Base-by-base conservation (phyloP, 2,113 vertebrate genomes). In the Turnix velox region DNA sequence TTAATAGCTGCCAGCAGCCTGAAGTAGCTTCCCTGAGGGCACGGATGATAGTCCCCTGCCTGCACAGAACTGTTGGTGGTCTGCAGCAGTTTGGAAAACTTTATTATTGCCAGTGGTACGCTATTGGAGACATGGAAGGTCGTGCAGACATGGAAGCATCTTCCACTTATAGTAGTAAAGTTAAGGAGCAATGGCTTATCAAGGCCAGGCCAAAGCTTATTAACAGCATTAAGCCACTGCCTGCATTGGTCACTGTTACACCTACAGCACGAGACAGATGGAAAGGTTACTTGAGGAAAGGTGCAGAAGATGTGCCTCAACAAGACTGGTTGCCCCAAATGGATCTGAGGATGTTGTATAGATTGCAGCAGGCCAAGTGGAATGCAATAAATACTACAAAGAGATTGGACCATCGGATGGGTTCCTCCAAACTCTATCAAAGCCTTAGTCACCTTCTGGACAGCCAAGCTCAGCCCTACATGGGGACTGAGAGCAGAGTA, bases 401-500 rank as follows among this genome's bases (percentile, higher is more conserved):
- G 30, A 89, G 48, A 63, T 28, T 1, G 4, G 57, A 67, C 12
- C 23, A 30, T 16, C 4, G 1, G 31, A 54, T 6, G 13, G n/a
- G 37, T 66, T 91, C 8, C 37, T 23, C 22, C 11, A 43, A 31
- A 8, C 42, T 43, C 0, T 0, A 11, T 28, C 68, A 90, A 74
- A 74, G 39, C 83, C 65, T 18, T 7, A 18, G 73, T 25, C 52
- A 71, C 18, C 65, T 54, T 77, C 58, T 35, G 28, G 20, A 28
- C 54, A 54, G 66, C 28, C 8, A 43, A 57, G 57, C 63, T 69
- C 74, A 82, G 72, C 16, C 16, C 35, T 63, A 6, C 58, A 27
- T 6, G 3, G 30, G 25, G 35, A 69, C n/a, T 6, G 10, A 0
- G 0, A 63, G 30, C 2, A 1, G 30, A 66, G 45, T 1, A 2